Evolutionary conservation across 2,113 vertebrate genomes (phyloP), one percentile per base, ranked within the genome.

Genomic region (Loxodonta africana): DNA sequence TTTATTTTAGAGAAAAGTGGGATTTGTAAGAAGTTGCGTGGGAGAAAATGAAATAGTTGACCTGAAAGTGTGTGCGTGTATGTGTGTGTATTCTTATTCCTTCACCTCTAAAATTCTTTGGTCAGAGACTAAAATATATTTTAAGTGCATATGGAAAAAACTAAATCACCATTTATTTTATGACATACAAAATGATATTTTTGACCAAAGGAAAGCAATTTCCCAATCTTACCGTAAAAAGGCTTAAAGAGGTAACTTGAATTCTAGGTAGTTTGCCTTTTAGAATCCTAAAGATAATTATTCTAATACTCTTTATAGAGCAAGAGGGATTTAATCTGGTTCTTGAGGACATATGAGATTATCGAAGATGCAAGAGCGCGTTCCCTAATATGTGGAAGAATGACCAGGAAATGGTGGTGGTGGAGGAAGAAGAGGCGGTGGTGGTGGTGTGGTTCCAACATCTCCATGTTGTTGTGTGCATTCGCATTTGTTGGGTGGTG

Each of bases 201-300:
- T 53, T 96, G 62, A 83, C 88, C 23, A 84, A 60, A 93, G 17
- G 51, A 76, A 86, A 86, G 30, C 46, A 83, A 10, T 83, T 91
- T 95, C 62, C 82, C 83, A 44, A 60, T 89, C 86, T 95, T 65
- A 65, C 57, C 17, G 37, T 69, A 82, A 71, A 95, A 33, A 74
- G 0, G 0, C 8, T 82, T 88, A 76, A 92, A 90, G 20, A 51
- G 71, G 46, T 71, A 88, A 60, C 51, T 89, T 60, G 46, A 21
- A 65, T 82, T 95, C 17, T 51, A 86, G 62, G 33, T 90, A 71
- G 63, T 48, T 91, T 57, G 33, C 51, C 44, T 89, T 67, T 73
- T 53, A 44, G 18, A 85, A 18, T 89, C 53, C 77, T 71, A 85
- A 67, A 90, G 77, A 25, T 69, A 77, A 30, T 65, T 26, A 51